Evolutionary conservation across 2,113 vertebrate species (phyloP).

Genomic region (Lipophrys pholis): DNA sequence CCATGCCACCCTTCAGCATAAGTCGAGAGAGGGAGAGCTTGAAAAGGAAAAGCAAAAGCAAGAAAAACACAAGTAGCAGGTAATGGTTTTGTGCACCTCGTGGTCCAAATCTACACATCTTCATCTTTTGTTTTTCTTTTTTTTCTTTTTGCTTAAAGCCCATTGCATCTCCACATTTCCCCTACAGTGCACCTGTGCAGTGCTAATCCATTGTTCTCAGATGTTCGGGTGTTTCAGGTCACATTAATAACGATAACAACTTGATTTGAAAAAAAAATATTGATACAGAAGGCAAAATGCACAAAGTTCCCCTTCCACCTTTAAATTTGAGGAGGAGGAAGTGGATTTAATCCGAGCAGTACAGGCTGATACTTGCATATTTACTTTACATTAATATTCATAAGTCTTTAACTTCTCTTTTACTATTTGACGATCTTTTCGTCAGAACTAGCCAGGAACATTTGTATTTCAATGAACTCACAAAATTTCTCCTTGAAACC

Average conservation of each 20-base stretch:
- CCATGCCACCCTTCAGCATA: conserved; percentile 90
- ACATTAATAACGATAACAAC: no score
- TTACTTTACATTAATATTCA: neutral
- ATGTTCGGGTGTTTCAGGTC: no score
- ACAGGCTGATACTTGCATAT: neutral
- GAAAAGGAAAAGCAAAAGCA: conserved; percentile 90
- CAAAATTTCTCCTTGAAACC: no score
- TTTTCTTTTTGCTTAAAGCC: conserved; percentile 16
- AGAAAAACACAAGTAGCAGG: conserved; percentile 93
- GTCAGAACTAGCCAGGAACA: no score
- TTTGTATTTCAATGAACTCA: no score
- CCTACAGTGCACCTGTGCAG: no score
- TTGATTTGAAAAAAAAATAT: no score
- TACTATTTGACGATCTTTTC: no score
- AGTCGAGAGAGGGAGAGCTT: conserved; percentile 88
- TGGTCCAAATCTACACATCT: neutral
- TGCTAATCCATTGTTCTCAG: no score
- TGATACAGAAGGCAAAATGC: neutral
- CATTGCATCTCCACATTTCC: conserved; percentile 9
- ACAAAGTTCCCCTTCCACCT: neutral
- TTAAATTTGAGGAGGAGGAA: neutral
- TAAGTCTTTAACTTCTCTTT: no score
- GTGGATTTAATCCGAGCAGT: neutral
- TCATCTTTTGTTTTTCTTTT: neutral
- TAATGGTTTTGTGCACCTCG: conserved; percentile 68